Base-by-base conservation (phyloP, 2,113 vertebrate species). In the Passer montanus region DNA sequence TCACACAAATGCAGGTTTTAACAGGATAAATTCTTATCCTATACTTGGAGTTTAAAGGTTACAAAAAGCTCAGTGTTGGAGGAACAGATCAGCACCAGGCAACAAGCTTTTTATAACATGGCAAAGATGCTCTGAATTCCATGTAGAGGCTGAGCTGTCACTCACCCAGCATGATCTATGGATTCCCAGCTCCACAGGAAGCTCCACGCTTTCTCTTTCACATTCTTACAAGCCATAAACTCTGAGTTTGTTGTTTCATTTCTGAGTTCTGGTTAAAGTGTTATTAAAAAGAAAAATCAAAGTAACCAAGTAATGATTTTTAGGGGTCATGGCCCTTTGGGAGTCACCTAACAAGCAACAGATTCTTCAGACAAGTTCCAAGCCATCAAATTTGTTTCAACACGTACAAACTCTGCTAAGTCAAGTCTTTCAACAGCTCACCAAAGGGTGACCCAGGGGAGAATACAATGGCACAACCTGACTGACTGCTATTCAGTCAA, bases 1-100 rank as follows among this genome's bases (percentile, higher is more conserved):
- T 92, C 37, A 72, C 70, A 87, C 85, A 90, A 92, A 56, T 33
- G 44, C 87, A 96, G 27, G 88, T 84, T 96, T 93, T 93, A 67
- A 91, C 85, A 95, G 64, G 93, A 84, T 59, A 56, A 59, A 92
- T 90, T 81, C 84, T 55, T 92, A 67, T 8, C 50, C 80, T 60
- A 37, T 2, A 78, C 68, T 73, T 27, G 8, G 67, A 95, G 92
- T 92, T 90, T 56, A 93, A 89, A 93, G 94, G 93, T 89, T 89
- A 93, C 86, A 74, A 84, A 82, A 68, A 77, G 37, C 46, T 86
- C 58, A 43, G 2, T 28, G 63, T 17, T 92, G 35, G n/a, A 95
- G 67, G 67, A 82, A 85, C 59, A 85, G 53, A 62, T 23, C 70
- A 96, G 85, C 79, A 94, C n/a, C 26, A 72, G 53, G 70, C 74